phyloP scores from a whole-genome alignment of 1,140 invertebrate species.

The Liolophura sinensis region DNA sequence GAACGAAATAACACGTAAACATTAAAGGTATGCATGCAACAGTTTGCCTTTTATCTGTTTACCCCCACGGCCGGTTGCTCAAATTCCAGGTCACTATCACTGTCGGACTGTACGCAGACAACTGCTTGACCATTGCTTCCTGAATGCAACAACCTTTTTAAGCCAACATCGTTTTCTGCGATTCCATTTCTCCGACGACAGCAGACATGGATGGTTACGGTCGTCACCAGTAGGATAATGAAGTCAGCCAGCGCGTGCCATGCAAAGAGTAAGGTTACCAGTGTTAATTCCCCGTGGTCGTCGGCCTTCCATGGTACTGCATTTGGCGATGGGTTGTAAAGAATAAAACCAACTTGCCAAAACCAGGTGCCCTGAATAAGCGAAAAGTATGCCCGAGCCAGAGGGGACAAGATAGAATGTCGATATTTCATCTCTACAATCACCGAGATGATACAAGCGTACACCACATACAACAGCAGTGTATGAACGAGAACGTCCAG shows the following conservation, averaged over 20 bases:
- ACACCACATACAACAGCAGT: conserved; percentile 58
- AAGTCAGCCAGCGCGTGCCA: conserved; percentile 58
- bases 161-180: conserved; percentile 26
- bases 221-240: conserved; percentile 45
- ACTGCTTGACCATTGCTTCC: conserved; percentile 38
- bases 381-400: conserved; percentile 55
- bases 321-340: conserved; percentile 59
- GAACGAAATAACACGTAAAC: too few relatives aligned
- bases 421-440: conserved; percentile 57
- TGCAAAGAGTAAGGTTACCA: conserved; percentile 59
- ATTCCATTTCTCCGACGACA: conserved; percentile 25
- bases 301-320: conserved; percentile 55
- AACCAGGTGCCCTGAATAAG: conserved; percentile 64
- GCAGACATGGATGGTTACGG: conserved; percentile 32
- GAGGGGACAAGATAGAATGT: conserved; percentile 49
- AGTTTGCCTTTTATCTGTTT: too few relatives aligned
- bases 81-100: conserved; percentile 37
- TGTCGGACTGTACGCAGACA: conserved; percentile 35
- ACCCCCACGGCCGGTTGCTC: conserved; percentile 8
- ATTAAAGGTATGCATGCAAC: too few relatives aligned
- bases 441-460: conserved; percentile 38
- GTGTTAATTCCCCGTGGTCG: conserved; percentile 61
- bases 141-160: conserved; percentile 37
- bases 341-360: conserved; percentile 62
- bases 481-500: conserved; percentile 62